phyloP scores from a whole-genome alignment of 2,888 invertebrate genomes.

The Dichetophora obliterata region DNA sequence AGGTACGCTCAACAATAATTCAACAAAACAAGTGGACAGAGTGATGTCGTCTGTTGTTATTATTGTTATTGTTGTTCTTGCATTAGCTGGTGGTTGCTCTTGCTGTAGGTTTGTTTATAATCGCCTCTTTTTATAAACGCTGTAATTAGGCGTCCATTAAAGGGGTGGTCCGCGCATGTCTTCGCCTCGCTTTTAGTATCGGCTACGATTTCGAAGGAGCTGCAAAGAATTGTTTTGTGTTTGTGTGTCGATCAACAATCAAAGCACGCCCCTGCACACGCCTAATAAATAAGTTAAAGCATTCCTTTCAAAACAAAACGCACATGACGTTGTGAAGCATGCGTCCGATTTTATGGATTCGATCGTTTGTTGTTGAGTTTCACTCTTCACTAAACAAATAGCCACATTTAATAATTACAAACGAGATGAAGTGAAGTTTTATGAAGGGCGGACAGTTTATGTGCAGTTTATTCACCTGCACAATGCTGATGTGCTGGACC shows the following conservation, averaged over 20 bases:
- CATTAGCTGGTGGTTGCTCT: conserved; percentile 50
- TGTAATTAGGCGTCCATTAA: conserved; percentile 71
- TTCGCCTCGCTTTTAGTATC: conserved; percentile 56
- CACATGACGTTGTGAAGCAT: conserved; percentile 33
- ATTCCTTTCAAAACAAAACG: conserved; percentile 27
- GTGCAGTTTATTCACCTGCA: conserved; percentile 66
- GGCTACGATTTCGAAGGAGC: conserved; percentile 33
- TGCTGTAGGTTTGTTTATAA: conserved; percentile 50
- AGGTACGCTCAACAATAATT: conserved; percentile 5
- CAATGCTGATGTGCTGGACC: conserved; percentile 12
- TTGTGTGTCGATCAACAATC: conserved; percentile 62
- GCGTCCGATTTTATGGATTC: conserved; percentile 25
- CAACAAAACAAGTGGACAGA: background rate
- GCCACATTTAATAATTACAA: conserved; percentile 63
- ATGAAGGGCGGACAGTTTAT: conserved; percentile 64
- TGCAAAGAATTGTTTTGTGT: conserved; percentile 49
- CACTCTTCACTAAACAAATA: conserved; percentile 60
- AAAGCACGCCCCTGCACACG: conserved; percentile 66
- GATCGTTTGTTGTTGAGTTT: conserved; percentile 33
- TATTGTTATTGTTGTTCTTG: conserved; percentile 50
- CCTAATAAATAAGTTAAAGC: conserved; percentile 63
- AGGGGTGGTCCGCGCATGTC: conserved; percentile 70
- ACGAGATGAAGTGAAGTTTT: conserved; percentile 60
- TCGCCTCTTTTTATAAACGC: conserved; percentile 69
- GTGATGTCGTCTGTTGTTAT: conserved; percentile 7